Conservation (phyloP, 1,140 invertebrate species). For the Drosophila mojavensis region DNA sequence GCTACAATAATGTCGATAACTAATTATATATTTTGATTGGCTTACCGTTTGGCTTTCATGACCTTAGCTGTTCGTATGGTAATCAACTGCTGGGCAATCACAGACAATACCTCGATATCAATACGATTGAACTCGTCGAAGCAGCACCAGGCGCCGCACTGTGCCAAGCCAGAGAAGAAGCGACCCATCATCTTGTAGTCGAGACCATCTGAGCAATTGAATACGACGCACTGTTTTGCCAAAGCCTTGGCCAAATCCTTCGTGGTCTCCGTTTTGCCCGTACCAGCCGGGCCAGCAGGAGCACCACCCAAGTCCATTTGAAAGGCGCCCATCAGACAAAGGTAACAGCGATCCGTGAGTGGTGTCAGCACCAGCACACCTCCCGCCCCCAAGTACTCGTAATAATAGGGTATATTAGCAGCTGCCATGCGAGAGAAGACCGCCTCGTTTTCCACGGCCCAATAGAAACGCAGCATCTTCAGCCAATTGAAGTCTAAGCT, state of each 20-base stretch:
- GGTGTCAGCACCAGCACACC: slow-evolving; percentile 92
- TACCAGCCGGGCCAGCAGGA: slow-evolving; percentile 93
- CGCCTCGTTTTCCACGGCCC: slow-evolving; percentile 91
- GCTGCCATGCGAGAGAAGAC: slow-evolving; percentile 92
- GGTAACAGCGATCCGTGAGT: slow-evolving; percentile 92
- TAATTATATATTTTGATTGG: not conserved
- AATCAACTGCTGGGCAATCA: slow-evolving; percentile 93
- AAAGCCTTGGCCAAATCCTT: slow-evolving; percentile 95
- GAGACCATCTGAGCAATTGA: slow-evolving; percentile 94
- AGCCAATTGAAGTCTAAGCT: slow-evolving; percentile 94
- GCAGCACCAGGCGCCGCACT: slow-evolving; percentile 95
- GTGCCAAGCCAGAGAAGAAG: slow-evolving; percentile 94
- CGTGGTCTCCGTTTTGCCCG: slow-evolving; percentile 97
- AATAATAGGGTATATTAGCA: slow-evolving; percentile 92
- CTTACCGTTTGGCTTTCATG: slow-evolving; percentile 87
- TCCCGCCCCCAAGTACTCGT: slow-evolving; percentile 95
- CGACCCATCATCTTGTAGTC: slow-evolving; percentile 95
- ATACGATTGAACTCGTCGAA: slow-evolving; percentile 97
- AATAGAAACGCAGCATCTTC: slow-evolving; percentile 96
- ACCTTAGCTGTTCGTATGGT: slow-evolving; percentile 91
- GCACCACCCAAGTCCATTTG: slow-evolving; percentile 94
- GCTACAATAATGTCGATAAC: not conserved
- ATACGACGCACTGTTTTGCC: slow-evolving; percentile 95
- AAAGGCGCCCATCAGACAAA: slow-evolving; percentile 94
- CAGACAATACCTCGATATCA: slow-evolving; percentile 95